Percentiles rank a stretch among this genome's conserved stretches.
phyloP scores from a whole-genome alignment of 2,888 invertebrate genomes.

The Drosophila merina region DNA sequence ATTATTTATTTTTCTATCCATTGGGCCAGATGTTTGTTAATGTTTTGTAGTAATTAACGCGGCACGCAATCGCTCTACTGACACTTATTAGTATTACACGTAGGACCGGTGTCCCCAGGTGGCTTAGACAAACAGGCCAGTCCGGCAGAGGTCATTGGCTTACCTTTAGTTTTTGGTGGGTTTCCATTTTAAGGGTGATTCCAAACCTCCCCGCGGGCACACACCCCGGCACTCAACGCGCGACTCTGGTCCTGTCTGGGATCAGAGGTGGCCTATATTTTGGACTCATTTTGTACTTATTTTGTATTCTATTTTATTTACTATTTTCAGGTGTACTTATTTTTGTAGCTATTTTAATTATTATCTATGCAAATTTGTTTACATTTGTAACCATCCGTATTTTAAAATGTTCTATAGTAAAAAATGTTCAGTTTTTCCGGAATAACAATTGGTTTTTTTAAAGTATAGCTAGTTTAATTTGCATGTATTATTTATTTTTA shows the following conservation, averaged over 20 bases:
- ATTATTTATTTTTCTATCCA: slow-evolving; percentile 1
- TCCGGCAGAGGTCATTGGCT: slow-evolving; percentile 63
- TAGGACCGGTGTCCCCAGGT: slow-evolving; percentile 47
- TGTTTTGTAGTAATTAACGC: slow-evolving; percentile 59
- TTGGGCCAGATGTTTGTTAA: slow-evolving; percentile 63
- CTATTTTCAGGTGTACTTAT: not conserved
- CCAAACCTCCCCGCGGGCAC: slow-evolving; percentile 20
- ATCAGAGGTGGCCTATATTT: slow-evolving; percentile 35
- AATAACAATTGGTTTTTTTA: too few species aligned
- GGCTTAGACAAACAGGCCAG: slow-evolving; percentile 24
- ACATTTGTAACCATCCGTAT: too few species aligned
- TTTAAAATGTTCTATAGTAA: too few species aligned
- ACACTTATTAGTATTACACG: slow-evolving; percentile 43
- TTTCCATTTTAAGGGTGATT: slow-evolving; percentile 65
- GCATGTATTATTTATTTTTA: too few species aligned
- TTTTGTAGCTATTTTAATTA: not conserved
- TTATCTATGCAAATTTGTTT: not conserved
- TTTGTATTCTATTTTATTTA: not conserved
- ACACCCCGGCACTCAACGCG: slow-evolving; percentile 6
- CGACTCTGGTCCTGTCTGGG: slow-evolving; percentile 34
- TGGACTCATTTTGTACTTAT: not conserved
- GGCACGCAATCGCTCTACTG: slow-evolving; percentile 61
- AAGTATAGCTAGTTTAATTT: too few species aligned
- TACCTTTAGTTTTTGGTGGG: slow-evolving; percentile 32
- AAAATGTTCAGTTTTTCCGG: too few species aligned